Percentiles rank a stretch among this genome's conserved stretches.
Evolutionary conservation across 2,797 vertebrate species (phyloP).

Genomic region (Euphonia xanthogaster): DNA sequence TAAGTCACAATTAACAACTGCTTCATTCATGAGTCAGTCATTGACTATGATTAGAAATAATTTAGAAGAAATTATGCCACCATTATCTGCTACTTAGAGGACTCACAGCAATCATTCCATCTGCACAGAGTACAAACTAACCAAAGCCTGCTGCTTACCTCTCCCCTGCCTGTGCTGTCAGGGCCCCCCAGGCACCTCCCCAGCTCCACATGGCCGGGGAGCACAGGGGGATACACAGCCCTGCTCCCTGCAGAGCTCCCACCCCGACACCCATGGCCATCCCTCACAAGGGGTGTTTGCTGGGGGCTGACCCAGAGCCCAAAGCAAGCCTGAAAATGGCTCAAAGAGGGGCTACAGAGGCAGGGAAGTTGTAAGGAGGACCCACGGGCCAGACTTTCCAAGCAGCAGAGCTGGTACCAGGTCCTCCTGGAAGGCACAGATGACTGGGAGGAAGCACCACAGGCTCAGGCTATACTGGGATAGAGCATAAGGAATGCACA

Average conservation of each 20-base stretch:
- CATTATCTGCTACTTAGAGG: constrained; percentile 46
- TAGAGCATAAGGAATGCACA: not conserved
- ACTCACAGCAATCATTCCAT: not conserved
- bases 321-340: not conserved
- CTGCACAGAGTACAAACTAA: accelerated
- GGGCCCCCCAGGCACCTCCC: not conserved
- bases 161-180: not conserved
- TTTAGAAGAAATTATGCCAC: constrained; percentile 35
- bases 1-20: constrained; percentile 41
- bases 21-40: constrained; percentile 19
- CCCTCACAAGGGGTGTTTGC: not conserved
- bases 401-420: not conserved
- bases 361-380: not conserved
- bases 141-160: not conserved
- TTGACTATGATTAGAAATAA: constrained; percentile 49
- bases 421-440: not conserved
- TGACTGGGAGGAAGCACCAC: accelerated
- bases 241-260: not conserved
- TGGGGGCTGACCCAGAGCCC: not conserved
- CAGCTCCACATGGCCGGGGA: accelerated
- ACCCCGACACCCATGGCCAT: not conserved
- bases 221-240: not conserved
- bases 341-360: not conserved
- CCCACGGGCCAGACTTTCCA: not conserved
- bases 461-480: not conserved